phyloP scores from a whole-genome alignment of 2,797 vertebrate genomes.

The Dicrostonyx torquatus region DNA sequence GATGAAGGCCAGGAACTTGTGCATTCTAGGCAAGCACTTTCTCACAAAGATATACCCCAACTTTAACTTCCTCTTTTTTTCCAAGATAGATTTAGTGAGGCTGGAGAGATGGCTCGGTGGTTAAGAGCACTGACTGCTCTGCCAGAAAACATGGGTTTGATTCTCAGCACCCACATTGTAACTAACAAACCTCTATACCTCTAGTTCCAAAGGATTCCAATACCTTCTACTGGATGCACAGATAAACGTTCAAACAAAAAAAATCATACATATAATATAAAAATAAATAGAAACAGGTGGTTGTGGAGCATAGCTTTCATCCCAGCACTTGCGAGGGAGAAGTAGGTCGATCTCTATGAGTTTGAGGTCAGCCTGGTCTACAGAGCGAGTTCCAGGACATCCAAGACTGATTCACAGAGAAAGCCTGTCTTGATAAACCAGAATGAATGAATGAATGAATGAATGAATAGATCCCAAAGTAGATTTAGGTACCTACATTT shows the following conservation, averaged over 20 bases:
- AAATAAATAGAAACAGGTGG: not conserved
- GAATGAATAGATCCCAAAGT: not conserved
- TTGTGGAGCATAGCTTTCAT: too few relatives aligned
- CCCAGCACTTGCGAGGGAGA: too few relatives aligned
- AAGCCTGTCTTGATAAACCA: too few relatives aligned
- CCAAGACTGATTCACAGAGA: too few relatives aligned
- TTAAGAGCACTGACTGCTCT: not conserved
- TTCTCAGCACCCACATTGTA: not conserved
- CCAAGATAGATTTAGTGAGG: not conserved
- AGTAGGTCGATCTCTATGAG: too few relatives aligned
- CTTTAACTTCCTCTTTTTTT: conserved; percentile 33
- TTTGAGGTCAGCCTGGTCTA: too few relatives aligned
- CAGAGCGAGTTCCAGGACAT: too few relatives aligned
- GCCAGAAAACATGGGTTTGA: not conserved
- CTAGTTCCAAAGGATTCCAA: not conserved
- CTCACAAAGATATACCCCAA: not conserved
- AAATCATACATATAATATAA: not conserved
- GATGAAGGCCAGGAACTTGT: not conserved
- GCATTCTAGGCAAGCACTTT: not conserved
- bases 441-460: too few relatives aligned
- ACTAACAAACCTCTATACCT: not conserved
- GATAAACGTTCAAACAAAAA: not conserved
- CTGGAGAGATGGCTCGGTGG: not conserved
- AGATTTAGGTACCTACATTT: not conserved
- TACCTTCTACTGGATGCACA: not conserved